Base-by-base conservation (phyloP, 2,113 vertebrate genomes). In the Eclectus roratus region DNA sequence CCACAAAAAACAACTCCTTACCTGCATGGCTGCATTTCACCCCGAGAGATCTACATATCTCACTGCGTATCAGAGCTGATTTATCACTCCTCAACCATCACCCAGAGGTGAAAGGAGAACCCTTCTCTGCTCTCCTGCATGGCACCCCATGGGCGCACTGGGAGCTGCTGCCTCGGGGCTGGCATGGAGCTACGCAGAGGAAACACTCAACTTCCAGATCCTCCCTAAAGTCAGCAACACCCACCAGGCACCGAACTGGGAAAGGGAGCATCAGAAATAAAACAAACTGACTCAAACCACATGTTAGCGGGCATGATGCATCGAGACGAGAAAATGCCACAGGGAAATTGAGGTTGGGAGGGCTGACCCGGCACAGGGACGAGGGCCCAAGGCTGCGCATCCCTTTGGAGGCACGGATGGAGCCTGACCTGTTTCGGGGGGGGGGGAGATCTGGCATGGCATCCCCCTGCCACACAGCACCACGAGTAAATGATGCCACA, bases 401-500 rank as follows among this genome's bases (percentile, higher is more conserved):
- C 1, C 2, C 41, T 13, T 2, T 7, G 71, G 12, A 7, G 41
- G 8, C 0, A 10, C 29, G 10, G 41, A 41, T 3, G 2, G 7
- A 0, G 3, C 1, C 43, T 1, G 52, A 18, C 14, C 43, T 9
- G 3, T 13, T 15, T 13, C 9, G 1, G 39, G 24, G 31, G 43
- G 3, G 55, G 13, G 6, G 35, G 60, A 9, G 17, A 25, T 20
- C 24, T 1, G 6, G 52, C 68, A 9, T 3, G 2, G 41, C 52
- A 46, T 11, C 55, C 55, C 68, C 33, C 20, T n/a, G 55, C 33
- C 21, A 60, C 56, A 10, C 33, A 24, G 56, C 56, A 35, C 56
- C 13, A 23, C 1, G 5, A 10, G 3, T 6, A 23, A 1, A 3
- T 0, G 25, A 2, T 0, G 27, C 52, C 29, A 43, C 17, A 3